These are phyloP conservation scores for Lasaia peninsularis DNA, from an alignment of 1,140 invertebrate genomes.

Conservation along the genomic window DNA sequence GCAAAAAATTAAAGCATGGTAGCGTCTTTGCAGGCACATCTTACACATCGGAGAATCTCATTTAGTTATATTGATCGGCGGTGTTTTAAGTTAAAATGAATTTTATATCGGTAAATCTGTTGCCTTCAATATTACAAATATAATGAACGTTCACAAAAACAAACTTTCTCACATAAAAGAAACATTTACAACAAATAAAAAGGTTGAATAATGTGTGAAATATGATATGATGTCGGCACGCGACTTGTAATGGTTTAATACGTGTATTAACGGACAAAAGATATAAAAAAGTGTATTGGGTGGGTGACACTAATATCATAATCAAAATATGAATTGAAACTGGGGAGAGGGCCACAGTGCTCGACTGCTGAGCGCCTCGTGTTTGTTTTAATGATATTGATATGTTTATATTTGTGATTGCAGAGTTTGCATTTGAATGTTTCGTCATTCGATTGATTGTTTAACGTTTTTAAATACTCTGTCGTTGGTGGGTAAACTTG, in stretches of 20 bases:
- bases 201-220: conserved; percentile 48
- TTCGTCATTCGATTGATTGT: too few relatives aligned
- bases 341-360: conserved; percentile 36
- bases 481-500: too few relatives aligned
- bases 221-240: conserved; percentile 63
- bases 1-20: too few relatives aligned
- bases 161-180: conserved; percentile 24
- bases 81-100: too few relatives aligned
- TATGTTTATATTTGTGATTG: conserved; percentile 25
- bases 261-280: conserved; percentile 68
- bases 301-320: conserved; percentile 71
- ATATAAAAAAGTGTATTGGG: conserved; percentile 53
- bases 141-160: not conserved
- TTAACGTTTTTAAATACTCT: too few relatives aligned
- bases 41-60: too few relatives aligned
- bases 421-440: too few relatives aligned
- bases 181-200: conserved; percentile 50
- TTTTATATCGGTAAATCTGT: too few relatives aligned
- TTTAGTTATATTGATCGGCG: too few relatives aligned
- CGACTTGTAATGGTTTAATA: conserved; percentile 72
- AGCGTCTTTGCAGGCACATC: too few relatives aligned
- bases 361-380: conserved; percentile 36
- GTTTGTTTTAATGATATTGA: conserved; percentile 59
- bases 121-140: too few relatives aligned
- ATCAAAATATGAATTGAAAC: conserved; percentile 71